Conservation (phyloP, 2,113 vertebrate genomes). For the Thryonomys swinderianus region DNA sequence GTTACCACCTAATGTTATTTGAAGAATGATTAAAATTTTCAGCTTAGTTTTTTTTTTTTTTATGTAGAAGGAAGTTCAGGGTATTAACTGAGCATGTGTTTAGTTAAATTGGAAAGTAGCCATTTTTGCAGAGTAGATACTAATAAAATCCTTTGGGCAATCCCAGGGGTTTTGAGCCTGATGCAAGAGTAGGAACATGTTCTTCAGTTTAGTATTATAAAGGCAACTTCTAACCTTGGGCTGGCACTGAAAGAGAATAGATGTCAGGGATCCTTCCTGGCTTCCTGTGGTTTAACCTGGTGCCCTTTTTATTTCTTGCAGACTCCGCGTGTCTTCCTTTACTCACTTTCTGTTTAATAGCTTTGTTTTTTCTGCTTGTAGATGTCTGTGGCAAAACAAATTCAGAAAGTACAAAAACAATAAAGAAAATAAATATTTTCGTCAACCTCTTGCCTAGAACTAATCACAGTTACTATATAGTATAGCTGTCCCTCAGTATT, state of each 20-base stretch:
- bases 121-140: not conserved
- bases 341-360: not conserved
- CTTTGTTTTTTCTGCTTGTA: not conserved
- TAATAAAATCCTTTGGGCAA: constrained; percentile 13
- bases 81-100: constrained; percentile 6
- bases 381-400: not conserved
- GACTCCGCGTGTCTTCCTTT: not conserved
- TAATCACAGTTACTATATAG: not conserved
- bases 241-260: not conserved
- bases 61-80: not conserved
- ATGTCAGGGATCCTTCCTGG: not conserved
- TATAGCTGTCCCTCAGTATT: not conserved
- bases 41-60: not conserved
- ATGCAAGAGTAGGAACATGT: not conserved
- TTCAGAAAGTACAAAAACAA: not conserved
- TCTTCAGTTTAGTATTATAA: constrained; percentile 25
- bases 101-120: not conserved
- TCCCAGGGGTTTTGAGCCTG: not conserved
- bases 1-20: not conserved
- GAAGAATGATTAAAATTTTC: not conserved
- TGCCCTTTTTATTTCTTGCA: not conserved
- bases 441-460: not conserved
- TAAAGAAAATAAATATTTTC: constrained; percentile 17
- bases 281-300: not conserved
- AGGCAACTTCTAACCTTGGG: not conserved